Conservation (phyloP, 2,113 vertebrate genomes). For the Opisthocomus hoazin region DNA sequence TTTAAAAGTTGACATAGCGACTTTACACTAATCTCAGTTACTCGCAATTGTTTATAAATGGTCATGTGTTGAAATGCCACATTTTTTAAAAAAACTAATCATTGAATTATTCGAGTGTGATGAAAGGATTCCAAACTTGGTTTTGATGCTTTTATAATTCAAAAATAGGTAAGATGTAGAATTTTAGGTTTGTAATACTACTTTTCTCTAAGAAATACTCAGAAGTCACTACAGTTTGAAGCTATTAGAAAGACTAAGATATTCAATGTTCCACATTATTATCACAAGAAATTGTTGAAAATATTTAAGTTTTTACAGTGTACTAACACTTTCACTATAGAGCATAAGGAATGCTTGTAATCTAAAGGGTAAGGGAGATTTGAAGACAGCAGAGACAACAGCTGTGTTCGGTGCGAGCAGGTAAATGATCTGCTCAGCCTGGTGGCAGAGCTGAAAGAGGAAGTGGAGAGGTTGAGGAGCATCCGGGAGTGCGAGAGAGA, state of each 20-base stretch:
- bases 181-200: background rate
- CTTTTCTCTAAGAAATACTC: background rate
- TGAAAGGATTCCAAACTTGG: background rate
- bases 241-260: background rate
- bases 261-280: background rate
- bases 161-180: background rate
- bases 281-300: background rate
- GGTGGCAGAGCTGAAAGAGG: too few species aligned
- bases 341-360: background rate
- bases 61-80: background rate
- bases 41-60: background rate
- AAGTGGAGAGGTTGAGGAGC: too few species aligned
- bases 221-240: background rate
- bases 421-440: too few species aligned
- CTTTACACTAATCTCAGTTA: background rate
- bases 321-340: background rate
- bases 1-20: background rate
- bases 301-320: background rate
- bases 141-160: background rate
- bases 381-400: too few species aligned
- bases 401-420: too few species aligned
- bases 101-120: background rate
- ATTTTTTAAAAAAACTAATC: background rate
- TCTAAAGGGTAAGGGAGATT: background rate
- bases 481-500: too few species aligned